Base-by-base conservation (phyloP, 1,140 invertebrate genomes). In the Microvelia longipes region DNA sequence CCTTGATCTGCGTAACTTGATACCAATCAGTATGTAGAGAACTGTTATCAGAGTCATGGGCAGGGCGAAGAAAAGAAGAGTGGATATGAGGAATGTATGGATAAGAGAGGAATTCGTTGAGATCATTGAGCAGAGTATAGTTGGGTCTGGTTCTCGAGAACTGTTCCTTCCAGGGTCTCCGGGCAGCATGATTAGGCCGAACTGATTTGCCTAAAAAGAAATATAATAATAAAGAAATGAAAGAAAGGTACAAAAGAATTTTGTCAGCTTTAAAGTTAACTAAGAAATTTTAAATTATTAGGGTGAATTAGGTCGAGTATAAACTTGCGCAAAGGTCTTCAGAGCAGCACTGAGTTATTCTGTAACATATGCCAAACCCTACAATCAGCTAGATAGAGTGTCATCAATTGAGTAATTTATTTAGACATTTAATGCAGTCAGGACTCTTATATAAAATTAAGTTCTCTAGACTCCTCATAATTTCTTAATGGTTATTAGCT, bases 21-120 rank as follows among this genome's bases (percentile, higher is more conserved):
- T 76, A 5, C 88, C 92, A 75, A 95, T 94, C 68, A 92, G 79
- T n/a, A 89, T 82, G 77, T 96, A 94, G 1, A 94, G 82, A 1
- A 89, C 87, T 2, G 88, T 90, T 74, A 95, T 94, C 30, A 94
- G 79, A 19, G 88, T 86, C 90, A 95, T 93, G 0, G 93, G 92
- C 1, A 87, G 82, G 2, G 92, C 84, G 77, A 95, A 95, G 78
- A 94, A 93, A 26, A 94, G 77, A 72, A 92, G 85, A 0, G 90
- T 91, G 0, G 91, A 93, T 69, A 93, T 83, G 75, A 90, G 88
- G 75, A 94, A 94, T 0, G 89, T 86, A 77, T 91, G 88, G 26
- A 84, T 80, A 19, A 89, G 79, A 76, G 64, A 69, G 0, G 77
- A 81, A 66, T 80, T 83, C 13, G 80, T 78, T 27, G 78, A 76